These are phyloP conservation scores for Phasianus colchicus DNA, from an alignment of 2,113 vertebrate genomes.

Conservation along the genomic window DNA sequence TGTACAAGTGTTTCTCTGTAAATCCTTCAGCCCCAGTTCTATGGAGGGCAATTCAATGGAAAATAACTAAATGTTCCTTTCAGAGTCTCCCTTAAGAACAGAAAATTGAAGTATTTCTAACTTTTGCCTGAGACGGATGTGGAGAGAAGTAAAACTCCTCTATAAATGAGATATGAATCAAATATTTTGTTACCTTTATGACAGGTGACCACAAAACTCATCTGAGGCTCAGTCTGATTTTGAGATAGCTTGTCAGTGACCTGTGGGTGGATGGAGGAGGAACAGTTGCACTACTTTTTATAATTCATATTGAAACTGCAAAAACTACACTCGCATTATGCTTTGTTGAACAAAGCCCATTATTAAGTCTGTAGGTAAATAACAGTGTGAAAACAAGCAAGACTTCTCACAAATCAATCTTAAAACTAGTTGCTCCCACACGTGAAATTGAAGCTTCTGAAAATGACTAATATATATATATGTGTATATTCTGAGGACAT, in stretches of 20 bases:
- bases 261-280: background rate
- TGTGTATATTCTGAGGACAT: background rate
- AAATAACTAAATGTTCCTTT: background rate
- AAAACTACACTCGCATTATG: background rate
- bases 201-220: conserved; percentile 4
- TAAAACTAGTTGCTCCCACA: background rate
- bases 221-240: background rate
- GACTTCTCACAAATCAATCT: background rate
- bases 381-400: background rate
- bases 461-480: conserved; percentile 3
- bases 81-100: background rate
- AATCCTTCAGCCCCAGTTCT: background rate
- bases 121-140: background rate
- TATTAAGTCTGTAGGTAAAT: background rate
- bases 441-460: background rate
- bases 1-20: background rate
- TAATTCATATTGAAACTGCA: background rate
- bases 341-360: background rate
- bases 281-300: background rate
- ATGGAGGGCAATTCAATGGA: background rate
- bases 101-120: background rate
- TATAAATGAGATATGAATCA: background rate
- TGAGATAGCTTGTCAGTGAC: background rate
- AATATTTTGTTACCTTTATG: background rate
- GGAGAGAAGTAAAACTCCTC: background rate